Percentiles rank a stretch among this genome's conserved stretches.
These are phyloP conservation scores for Bilobella aurantiaca DNA, from an alignment of 1,140 invertebrate species.

Conservation along the genomic window DNA sequence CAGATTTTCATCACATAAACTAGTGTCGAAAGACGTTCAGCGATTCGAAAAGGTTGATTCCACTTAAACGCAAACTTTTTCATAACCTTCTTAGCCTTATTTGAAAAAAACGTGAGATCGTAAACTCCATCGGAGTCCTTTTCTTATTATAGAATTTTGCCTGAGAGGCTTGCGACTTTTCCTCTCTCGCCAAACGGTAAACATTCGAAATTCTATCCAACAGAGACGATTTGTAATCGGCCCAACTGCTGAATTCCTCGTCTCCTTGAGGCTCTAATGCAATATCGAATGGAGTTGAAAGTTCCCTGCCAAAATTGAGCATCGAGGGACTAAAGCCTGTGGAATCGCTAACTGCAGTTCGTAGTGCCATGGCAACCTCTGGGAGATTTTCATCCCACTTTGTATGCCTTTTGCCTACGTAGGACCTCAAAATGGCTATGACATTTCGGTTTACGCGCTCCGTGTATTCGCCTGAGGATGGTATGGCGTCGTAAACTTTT, in stretches of 20 bases:
- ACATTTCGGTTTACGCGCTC: conserved; percentile 42
- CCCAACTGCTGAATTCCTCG: neutral
- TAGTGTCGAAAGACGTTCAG: no score
- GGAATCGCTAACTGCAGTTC: conserved; percentile 38
- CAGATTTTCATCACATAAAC: no score
- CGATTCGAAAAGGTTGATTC: neutral
- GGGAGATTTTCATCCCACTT: conserved; percentile 38
- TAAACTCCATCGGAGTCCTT: neutral
- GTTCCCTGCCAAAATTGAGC: conserved; percentile 39
- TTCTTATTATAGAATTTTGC: neutral
- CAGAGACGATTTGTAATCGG: neutral
- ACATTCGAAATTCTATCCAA: no score
- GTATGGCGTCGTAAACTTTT: conserved; percentile 37
- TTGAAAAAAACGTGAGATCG: neutral
- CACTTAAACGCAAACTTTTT: conserved; percentile 7
- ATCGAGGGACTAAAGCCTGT: conserved; percentile 39
- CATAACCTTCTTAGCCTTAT: neutral
- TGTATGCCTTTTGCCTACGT: conserved; percentile 37
- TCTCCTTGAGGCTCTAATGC: neutral
- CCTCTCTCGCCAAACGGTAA: neutral
- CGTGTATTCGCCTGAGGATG: conserved; percentile 40
- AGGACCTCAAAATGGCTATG: conserved; percentile 39
- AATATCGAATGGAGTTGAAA: conserved; percentile 20
- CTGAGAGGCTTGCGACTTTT: conserved; percentile 1
- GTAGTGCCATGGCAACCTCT: conserved; percentile 40